Base-by-base conservation (phyloP, 2,888 invertebrate species). In the Dasypolia templi region DNA sequence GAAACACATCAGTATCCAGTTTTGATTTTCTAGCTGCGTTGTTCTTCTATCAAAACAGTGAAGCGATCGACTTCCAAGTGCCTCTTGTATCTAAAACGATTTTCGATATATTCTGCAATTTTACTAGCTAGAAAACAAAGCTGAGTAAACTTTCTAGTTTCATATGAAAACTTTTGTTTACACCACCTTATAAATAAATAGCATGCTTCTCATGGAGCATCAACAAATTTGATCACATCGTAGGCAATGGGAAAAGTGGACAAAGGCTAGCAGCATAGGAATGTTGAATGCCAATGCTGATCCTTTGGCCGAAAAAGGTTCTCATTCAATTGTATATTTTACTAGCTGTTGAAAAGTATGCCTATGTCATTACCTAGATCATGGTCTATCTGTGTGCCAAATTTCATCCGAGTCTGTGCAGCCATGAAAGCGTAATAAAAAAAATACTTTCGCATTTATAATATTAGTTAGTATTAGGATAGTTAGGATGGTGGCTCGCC, bases 21-120 rank as follows among this genome's bases (percentile, higher is more conserved):
- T 58, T 71, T 76, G 63, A 71, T 77, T 77, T 53, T 63, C 51
- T 22, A 26, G 58, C 14, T 26, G 14, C 53, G 14, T 77, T 59
- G 53, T 77, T 77, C 44, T 71, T 69, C 26, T 58, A 77, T 77
- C 71, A 39, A 39, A 71, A 72, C 67, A 76, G 53, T 59, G 64
- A 72, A 26, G 39, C 73, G 68, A 80, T 59, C 71, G 3, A 29
- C 51, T 77, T 71, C 6, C 12, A 63, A 77, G 53, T 59, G 58
- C 44, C 42, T 58, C 29, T 53, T 49, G 22, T 63, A 53, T 59
- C 44, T 77, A 59, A 77, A 77, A 71, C 22, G 63, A 39, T 71
- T 71, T 44, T 46, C 58, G 44, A 77, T 77, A 53, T 53, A 39
- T 70, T 62, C 61, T 19, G 17, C 70, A 4, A 51, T 49, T 75